These are phyloP conservation scores for Gastrophysa polygoni DNA, from an alignment of 2,888 invertebrate species.

Conservation along the genomic window DNA sequence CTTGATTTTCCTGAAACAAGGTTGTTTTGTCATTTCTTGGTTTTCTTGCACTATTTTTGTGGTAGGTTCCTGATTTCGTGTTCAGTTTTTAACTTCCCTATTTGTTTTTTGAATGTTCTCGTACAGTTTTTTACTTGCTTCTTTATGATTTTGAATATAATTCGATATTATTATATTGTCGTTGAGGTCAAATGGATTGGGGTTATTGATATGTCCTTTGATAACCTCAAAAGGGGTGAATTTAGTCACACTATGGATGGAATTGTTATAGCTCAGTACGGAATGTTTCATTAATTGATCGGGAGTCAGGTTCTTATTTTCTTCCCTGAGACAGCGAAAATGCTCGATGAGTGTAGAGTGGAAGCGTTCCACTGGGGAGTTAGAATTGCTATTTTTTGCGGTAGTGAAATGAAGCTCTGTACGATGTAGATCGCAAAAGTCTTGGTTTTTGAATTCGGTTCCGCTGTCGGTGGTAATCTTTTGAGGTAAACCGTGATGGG, in stretches of 20 bases:
- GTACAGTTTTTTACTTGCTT: not conserved
- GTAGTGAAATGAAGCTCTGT: not conserved
- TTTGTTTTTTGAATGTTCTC: conserved; percentile 3
- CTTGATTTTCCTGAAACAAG: conserved; percentile 1
- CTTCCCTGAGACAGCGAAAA: not conserved
- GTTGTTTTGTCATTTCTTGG: not conserved
- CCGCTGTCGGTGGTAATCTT: conserved; percentile 16
- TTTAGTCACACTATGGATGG: conserved; percentile 8
- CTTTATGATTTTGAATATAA: conserved; percentile 3
- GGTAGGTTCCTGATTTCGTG: not conserved
- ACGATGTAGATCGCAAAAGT: conserved; percentile 3
- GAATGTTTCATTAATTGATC: conserved; percentile 10
- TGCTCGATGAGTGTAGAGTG: conserved; percentile 4
- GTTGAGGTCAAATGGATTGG: not conserved
- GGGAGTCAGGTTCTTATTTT: not conserved
- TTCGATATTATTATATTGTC: not conserved
- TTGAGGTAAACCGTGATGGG: conserved; percentile 7
- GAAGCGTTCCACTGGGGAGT: conserved; percentile 12
- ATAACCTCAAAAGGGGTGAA: not conserved
- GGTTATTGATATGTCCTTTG: not conserved
- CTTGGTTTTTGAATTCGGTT: conserved; percentile 10
- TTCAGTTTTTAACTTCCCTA: not conserved
- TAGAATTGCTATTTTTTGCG: conserved; percentile 9
- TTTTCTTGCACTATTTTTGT: conserved; percentile 2
- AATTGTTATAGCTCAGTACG: conserved; percentile 3